Evolutionary conservation across 2,797 vertebrate genomes (phyloP), one percentile per base, ranked within the genome.

Genomic region (Psittacula derbiana): DNA sequence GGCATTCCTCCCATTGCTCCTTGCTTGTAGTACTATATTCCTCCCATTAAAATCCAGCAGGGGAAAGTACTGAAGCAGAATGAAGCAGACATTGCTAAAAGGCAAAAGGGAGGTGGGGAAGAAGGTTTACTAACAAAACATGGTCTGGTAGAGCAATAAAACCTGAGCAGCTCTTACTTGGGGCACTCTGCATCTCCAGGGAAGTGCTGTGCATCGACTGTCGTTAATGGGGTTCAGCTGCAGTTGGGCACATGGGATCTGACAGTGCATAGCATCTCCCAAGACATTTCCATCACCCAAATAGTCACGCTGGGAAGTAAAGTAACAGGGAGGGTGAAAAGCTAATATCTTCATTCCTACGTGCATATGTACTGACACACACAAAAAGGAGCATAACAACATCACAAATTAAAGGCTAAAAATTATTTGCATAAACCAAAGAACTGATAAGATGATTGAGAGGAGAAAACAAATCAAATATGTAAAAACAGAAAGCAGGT

Each of bases 71-170:
- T 57, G 69, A 91, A 76, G 61, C 73, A 95, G 94, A 97, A 96
- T 78, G 67, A 96, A 97, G 92, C 90, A 88, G 84, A 86, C 81
- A 74, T 83, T 69, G 90, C 91, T 95, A 96, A 95, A 95, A 96
- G 91, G 88, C 87, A 92, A 85, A 93, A 71, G 15, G 28, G 28
- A 38, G 53, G 8, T 7, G 40, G 5, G 7, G 2, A 33, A 27
- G 7, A 65, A 76, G 24, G 23, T 72, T 72, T 74, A 33, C 53
- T 64, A 53, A 36, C 36, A 80, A 93, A 71, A 71, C 5, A 10
- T 14, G 7, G 30, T 15, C 40, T 64, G 23, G 36, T 30, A 41
- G 28, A 76, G 43, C 43, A 41, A 28, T 67, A 30, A 64, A 89
- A 78, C 31, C 18, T 3, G 11, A 82, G 25, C 16, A 40, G 44